Base-by-base conservation (phyloP, 2,797 vertebrate species). In the Etheostoma nigrum region DNA sequence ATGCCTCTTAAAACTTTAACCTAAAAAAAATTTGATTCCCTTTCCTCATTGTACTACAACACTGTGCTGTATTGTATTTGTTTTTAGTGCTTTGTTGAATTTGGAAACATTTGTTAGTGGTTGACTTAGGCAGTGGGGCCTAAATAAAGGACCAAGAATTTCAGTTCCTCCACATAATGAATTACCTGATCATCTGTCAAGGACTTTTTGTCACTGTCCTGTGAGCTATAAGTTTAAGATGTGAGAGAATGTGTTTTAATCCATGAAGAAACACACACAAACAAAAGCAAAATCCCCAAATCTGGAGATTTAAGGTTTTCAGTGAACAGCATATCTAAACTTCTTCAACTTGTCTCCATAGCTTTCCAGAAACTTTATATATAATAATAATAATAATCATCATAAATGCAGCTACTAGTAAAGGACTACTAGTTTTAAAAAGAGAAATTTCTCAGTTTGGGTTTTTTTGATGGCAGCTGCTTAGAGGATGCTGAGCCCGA, bases 21-120 rank as follows among this genome's bases (percentile, higher is more conserved):
- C 25, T 45, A 4, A 21, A 1, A 0, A 0, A 25, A 55, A n/a
- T 44, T 6, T 16, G 7, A 16, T 36, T 0, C 6, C 14, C n/a
- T 55, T 33, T 7, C 33, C 4, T 58, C 5, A 8, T 12, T 18
- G 1, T 11, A 15, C 44, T 4, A 5, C 14, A 54, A 25, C 4
- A 51, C 6, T 40, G 18, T 7, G 47, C 6, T 15, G 6, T 9
- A 4, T 53, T 36, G 1, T 13, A 4, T 5, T 25, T 14, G 23
- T 49, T 62, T 40, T 55, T 44, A 21, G 53, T 25, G 11, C 2
- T 71, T 18, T 42, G 16, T 11, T 45, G 6, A 36, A 40, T 36
- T 58, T 40, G n/a, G 27, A 36, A 42, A 59, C 15, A 36, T 47
- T 30, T 61, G n/a, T 44, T 7, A 10, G 9, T 2, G 36, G n/a